These are phyloP conservation scores for Muschampia plurimacula DNA, from an alignment of 2,888 invertebrate genomes.

Conservation along the genomic window DNA sequence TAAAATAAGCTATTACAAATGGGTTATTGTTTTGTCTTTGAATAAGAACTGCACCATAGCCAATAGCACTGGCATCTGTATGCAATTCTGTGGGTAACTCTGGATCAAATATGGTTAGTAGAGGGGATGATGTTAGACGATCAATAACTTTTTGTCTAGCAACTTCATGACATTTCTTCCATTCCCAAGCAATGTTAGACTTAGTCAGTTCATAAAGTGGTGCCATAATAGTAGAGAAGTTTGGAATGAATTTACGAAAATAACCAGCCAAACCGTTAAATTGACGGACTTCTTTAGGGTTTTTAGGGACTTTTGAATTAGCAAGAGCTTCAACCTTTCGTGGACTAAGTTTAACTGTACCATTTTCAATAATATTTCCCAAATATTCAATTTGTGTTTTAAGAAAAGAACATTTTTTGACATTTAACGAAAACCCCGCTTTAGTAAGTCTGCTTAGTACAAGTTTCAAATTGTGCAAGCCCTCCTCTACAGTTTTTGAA, in stretches of 20 bases:
- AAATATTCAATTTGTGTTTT: slow-evolving; percentile 46
- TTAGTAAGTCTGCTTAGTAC: slow-evolving; percentile 38
- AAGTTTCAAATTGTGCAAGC: slow-evolving; percentile 41
- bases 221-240: slow-evolving; percentile 38
- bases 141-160: slow-evolving; percentile 38
- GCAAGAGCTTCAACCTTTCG: slow-evolving; percentile 46
- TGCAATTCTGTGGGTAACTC: slow-evolving; percentile 14
- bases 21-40: slow-evolving; percentile 19
- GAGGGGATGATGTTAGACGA: slow-evolving; percentile 43
- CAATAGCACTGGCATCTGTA: slow-evolving; percentile 47
- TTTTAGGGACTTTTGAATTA: slow-evolving; percentile 41
- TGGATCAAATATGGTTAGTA: slow-evolving; percentile 43
- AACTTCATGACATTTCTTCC: slow-evolving; percentile 35
- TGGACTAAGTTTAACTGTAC: slow-evolving; percentile 46
- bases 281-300: slow-evolving; percentile 43
- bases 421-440: slow-evolving; percentile 48
- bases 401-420: slow-evolving; percentile 47
- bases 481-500: slow-evolving; percentile 34
- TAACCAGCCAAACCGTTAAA: slow-evolving; percentile 41
- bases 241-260: slow-evolving; percentile 40
- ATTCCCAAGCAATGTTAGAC: slow-evolving; percentile 28
- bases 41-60: slow-evolving; percentile 43
- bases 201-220: slow-evolving; percentile 41
- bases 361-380: slow-evolving; percentile 43
- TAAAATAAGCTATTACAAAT: slow-evolving; percentile 40